Conservation (phyloP, 2,113 vertebrate species). For the Podiceps cristatus region DNA sequence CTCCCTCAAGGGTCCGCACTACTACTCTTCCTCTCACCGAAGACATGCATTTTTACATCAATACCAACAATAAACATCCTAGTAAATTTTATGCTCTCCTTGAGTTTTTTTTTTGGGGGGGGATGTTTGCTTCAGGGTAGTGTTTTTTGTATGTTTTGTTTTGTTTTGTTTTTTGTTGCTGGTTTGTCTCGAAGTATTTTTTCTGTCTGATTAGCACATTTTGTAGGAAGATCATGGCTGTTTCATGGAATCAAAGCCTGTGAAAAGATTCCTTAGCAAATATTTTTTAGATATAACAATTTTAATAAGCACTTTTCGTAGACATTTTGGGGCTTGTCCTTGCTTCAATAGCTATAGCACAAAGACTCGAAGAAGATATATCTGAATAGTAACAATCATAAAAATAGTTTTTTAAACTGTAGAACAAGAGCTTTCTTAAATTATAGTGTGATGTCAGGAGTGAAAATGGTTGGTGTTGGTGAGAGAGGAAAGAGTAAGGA, state of each 20-base stretch:
- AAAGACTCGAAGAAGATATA: background rate
- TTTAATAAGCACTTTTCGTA: conserved; percentile 33
- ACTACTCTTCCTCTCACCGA: background rate
- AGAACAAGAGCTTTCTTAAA: conserved; percentile 10
- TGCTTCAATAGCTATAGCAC: background rate
- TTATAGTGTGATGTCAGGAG: background rate
- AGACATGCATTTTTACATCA: background rate
- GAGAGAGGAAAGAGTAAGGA: background rate
- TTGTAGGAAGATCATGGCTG: background rate
- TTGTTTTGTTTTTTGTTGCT: background rate
- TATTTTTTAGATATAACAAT: background rate
- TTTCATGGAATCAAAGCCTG: background rate
- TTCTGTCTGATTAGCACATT: background rate
- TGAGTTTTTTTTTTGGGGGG: background rate
- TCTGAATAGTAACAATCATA: background rate
- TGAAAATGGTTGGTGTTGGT: background rate
- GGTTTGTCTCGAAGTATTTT: background rate
- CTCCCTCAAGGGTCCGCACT: background rate
- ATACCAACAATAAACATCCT: background rate
- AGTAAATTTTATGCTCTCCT: background rate
- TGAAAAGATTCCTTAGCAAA: conserved; percentile 2
- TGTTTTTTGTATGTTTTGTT: background rate
- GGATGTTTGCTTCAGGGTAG: background rate
- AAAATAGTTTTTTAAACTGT: background rate
- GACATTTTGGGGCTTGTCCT: background rate